Conservation (phyloP, 2,888 invertebrate genomes). For the Pristionchus entomophagus region DNA sequence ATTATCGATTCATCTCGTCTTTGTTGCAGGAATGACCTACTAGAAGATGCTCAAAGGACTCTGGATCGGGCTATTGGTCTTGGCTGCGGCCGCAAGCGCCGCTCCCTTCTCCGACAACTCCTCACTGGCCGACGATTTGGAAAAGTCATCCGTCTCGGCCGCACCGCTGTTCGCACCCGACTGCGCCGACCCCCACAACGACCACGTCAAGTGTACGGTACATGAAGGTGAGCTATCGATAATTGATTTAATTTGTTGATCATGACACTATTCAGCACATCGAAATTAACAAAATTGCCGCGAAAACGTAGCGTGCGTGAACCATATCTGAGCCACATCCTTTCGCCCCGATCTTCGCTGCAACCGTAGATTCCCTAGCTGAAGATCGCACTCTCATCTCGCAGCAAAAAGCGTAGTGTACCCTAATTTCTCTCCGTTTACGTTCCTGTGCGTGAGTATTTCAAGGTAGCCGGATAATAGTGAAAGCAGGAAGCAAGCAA, state of each 20-base stretch:
- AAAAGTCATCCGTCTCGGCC: not conserved
- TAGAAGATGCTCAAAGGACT: not conserved
- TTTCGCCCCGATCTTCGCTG: no score
- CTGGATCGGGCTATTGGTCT: not conserved
- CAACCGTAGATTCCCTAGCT: no score
- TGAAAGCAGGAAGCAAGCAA: not conserved
- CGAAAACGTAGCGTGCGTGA: no score
- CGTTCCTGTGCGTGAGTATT: not conserved
- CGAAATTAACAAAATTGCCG: no score
- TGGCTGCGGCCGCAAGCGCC: not conserved
- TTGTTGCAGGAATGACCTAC: not conserved
- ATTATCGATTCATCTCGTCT: not conserved
- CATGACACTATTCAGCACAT: not conserved
- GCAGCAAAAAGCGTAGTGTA: not conserved
- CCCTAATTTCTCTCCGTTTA: slow-evolving; percentile 1
- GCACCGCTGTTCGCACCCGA: slow-evolving; percentile 54
- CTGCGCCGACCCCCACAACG: slow-evolving; percentile 65
- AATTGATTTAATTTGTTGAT: not conserved
- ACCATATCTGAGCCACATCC: no score
- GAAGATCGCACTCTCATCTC: not conserved
- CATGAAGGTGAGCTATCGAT: slow-evolving; percentile 37
- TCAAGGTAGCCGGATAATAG: not conserved
- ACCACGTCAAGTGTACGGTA: slow-evolving; percentile 46
- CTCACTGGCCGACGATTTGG: slow-evolving; percentile 34
- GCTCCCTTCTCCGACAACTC: slow-evolving; percentile 28